These are phyloP conservation scores for Molorchus minor DNA, from an alignment of 2,888 invertebrate species.

Conservation along the genomic window DNA sequence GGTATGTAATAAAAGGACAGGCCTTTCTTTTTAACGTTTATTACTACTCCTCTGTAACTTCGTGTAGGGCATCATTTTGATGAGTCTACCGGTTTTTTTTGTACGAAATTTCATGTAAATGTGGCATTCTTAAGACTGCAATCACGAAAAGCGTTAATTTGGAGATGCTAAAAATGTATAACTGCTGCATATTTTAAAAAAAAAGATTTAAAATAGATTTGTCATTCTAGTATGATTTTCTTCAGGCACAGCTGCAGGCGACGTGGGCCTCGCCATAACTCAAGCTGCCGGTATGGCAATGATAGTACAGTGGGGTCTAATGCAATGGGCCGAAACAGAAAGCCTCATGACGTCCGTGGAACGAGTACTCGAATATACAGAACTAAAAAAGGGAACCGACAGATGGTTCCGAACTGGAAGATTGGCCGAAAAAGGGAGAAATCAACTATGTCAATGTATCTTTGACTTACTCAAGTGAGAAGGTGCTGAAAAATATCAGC, in stretches of 20 bases:
- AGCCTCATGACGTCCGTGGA: slow-evolving; percentile 91
- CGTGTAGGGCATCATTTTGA: too few relatives aligned
- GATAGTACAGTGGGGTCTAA: slow-evolving; percentile 68
- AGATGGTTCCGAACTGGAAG: slow-evolving; percentile 64
- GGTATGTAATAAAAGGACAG: too few relatives aligned
- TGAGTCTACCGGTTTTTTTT: too few relatives aligned
- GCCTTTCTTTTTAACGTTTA: too few relatives aligned
- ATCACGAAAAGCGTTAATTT: too few relatives aligned
- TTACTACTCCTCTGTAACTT: too few relatives aligned
- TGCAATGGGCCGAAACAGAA: slow-evolving; percentile 82
- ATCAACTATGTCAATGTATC: slow-evolving; percentile 73
- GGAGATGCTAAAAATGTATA: too few relatives aligned
- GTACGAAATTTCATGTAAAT: too few relatives aligned
- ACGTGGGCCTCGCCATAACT: slow-evolving; percentile 71
- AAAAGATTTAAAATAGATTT: neutral
- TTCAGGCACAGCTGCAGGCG: slow-evolving; percentile 43
- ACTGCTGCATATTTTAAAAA: too few relatives aligned
- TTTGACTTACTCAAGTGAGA: slow-evolving; percentile 75
- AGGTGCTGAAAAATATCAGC: slow-evolving; percentile 76
- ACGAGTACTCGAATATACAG: slow-evolving; percentile 67
- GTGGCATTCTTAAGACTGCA: too few relatives aligned
- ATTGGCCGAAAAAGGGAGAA: slow-evolving; percentile 77
- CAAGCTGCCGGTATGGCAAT: slow-evolving; percentile 81
- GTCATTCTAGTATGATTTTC: too few relatives aligned
- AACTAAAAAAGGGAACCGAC: slow-evolving; percentile 59